Evolutionary conservation across 2,113 vertebrate species (phyloP), one percentile per base, ranked within the genome.

Genomic region (Pteronura brasiliensis): DNA sequence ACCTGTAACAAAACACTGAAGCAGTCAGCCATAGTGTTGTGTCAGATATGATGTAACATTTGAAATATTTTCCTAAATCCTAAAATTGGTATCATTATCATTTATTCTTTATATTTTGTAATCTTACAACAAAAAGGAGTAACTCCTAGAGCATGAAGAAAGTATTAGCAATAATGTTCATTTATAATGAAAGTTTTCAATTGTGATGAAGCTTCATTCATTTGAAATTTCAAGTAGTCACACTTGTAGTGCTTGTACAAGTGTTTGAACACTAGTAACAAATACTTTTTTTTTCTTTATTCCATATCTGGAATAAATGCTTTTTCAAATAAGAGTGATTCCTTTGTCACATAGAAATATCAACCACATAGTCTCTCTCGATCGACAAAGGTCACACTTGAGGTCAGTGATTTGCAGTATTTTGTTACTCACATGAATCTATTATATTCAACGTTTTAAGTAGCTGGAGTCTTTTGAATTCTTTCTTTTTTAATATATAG

Each of bases 171-270:
- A 61, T 96, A 90, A 82, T 87, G 91, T 84, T 84, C 96, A 83
- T 44, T 0, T 0, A 0, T 89, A 92, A 34, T 87, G 72, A 81
- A 94, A 61, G 8, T 95, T 71, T 97, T 31, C 87, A 97, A 96
- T 83, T 90, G 61, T 84, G 74, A 98, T 21, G 27, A 96, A 90
- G 91, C 74, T 95, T 88, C 1, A 61, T 95, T 97, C 95, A 81
- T 96, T 95, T 83, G 34, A 59, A 94, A 72, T 76, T 25, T 95
- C 71, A 96, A 77, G 88, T 97, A 80, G 90, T 92, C 59, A 90
- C 29, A 39, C 80, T 93, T 97, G 90, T 89, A 61, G 23, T 98
- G 94, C 97, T 98, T 98, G 89, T 98, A 89, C 90, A 98, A 97
- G 93, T 98, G 95, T 98, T 97, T 97, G 80, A 97, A 89, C 85